phyloP scores from a whole-genome alignment of 53 echinoderm and acorn worm genomes.

The Paracentrotus lividus region DNA sequence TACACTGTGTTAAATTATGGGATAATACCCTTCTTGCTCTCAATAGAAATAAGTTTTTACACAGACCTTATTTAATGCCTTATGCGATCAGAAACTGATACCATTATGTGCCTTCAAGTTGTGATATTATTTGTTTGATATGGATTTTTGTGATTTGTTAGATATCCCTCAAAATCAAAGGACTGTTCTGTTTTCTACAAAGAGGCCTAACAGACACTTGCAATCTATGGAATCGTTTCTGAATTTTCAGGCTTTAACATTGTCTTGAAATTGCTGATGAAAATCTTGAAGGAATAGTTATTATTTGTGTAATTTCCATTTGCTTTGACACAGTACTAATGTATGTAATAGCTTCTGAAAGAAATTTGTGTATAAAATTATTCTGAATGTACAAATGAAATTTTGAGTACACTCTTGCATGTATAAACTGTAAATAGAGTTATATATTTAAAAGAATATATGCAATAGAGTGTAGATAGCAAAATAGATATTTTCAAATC shows the following conservation, averaged over 20 bases:
- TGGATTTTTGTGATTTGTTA: not conserved
- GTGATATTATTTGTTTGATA: not conserved
- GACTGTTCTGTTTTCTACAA: no score
- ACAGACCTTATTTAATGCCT: not conserved
- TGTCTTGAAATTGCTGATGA: not conserved
- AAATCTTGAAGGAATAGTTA: not conserved
- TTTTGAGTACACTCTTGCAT: not conserved
- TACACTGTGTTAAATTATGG: no score
- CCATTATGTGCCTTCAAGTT: not conserved
- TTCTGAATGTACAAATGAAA: not conserved
- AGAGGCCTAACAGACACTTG: not conserved
- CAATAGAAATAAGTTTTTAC: no score
- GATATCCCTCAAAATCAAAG: no score
- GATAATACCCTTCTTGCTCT: no score
- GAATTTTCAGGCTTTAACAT: not conserved
- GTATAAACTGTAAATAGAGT: conserved; percentile 16
- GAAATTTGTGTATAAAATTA: not conserved
- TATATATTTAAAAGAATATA: conserved; percentile 47
- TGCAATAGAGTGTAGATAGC: conserved; percentile 29
- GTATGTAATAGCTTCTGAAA: not conserved
- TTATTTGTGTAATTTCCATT: not conserved
- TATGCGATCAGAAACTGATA: not conserved
- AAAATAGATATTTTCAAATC: conserved; percentile 4
- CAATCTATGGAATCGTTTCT: not conserved
- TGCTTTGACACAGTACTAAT: conserved; percentile 15